Conservation (phyloP, 2,113 vertebrate species). For the Corvus moneduloides region DNA sequence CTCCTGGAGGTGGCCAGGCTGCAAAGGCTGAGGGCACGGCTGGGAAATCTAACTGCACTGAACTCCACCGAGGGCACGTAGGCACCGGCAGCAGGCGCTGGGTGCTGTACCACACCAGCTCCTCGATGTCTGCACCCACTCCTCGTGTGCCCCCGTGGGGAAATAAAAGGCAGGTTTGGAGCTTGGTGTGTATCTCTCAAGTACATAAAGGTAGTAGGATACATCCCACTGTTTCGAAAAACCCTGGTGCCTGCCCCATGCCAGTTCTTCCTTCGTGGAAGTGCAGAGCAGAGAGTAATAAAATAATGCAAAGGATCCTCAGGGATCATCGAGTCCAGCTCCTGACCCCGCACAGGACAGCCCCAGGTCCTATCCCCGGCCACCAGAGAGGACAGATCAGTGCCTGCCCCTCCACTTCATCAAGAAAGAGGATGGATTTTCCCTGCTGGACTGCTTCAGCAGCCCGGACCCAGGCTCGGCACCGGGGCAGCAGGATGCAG, state of each 20-base stretch:
- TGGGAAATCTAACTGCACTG: neutral
- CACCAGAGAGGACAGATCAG: neutral
- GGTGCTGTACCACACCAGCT: accelerated
- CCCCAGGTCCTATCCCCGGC: neutral
- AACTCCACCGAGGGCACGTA: neutral
- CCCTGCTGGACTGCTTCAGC: neutral
- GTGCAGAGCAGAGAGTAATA: neutral
- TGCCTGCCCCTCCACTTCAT: neutral
- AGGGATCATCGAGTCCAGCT: neutral
- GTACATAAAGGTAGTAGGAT: neutral
- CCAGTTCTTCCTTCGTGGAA: neutral
- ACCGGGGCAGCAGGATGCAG: accelerated
- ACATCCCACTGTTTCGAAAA: neutral
- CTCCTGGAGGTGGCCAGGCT: neutral
- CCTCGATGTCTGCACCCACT: accelerated
- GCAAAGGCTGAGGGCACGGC: neutral
- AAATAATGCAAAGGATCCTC: neutral
- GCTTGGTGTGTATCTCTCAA: neutral
- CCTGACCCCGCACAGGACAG: neutral
- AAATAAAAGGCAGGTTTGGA: neutral
- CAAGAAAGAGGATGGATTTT: neutral
- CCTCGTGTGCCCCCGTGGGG: accelerated
- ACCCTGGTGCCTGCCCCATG: accelerated
- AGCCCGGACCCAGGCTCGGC: neutral
- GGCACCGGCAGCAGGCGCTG: accelerated